Conservation (phyloP, 2,113 vertebrate genomes). For the Zosterops lateralis region DNA sequence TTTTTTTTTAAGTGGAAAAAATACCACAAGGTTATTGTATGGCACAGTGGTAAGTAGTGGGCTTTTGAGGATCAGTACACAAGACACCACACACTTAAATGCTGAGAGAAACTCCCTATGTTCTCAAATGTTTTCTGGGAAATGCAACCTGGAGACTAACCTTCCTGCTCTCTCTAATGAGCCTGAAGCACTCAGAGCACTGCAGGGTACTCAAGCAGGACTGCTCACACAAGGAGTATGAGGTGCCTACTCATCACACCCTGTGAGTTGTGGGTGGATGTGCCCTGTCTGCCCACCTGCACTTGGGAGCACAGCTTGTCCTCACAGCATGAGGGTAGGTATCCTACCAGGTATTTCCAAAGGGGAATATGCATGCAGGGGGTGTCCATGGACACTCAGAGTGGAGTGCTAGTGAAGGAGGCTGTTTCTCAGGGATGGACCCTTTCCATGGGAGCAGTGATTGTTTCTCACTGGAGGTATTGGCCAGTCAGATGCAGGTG, state of each 20-base stretch:
- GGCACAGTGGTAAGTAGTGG: neutral
- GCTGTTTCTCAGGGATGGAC: neutral
- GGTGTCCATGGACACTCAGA: rapidly evolving
- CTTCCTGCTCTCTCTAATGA: neutral
- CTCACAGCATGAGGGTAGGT: rapidly evolving
- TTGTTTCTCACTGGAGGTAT: neutral
- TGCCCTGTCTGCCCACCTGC: rapidly evolving
- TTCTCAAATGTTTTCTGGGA: neutral
- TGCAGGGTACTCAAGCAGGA: neutral
- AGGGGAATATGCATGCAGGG: no score
- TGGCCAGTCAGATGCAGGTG: neutral
- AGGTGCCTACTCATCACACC: neutral
- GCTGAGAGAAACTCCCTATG: neutral
- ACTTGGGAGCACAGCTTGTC: rapidly evolving
- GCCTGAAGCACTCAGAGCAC: rapidly evolving
- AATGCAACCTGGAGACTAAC: neutral
- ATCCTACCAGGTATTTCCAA: rapidly evolving
- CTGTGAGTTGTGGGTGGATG: rapidly evolving
- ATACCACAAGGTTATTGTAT: neutral
- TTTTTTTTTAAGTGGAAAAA: neutral
- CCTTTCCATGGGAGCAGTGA: neutral
- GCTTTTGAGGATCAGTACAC: neutral
- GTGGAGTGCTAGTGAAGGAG: neutral
- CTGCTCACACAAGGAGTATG: rapidly evolving
- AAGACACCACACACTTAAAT: neutral